Evolutionary conservation across 2,888 invertebrate species (phyloP).

Genomic region (Nudaria mundana): DNA sequence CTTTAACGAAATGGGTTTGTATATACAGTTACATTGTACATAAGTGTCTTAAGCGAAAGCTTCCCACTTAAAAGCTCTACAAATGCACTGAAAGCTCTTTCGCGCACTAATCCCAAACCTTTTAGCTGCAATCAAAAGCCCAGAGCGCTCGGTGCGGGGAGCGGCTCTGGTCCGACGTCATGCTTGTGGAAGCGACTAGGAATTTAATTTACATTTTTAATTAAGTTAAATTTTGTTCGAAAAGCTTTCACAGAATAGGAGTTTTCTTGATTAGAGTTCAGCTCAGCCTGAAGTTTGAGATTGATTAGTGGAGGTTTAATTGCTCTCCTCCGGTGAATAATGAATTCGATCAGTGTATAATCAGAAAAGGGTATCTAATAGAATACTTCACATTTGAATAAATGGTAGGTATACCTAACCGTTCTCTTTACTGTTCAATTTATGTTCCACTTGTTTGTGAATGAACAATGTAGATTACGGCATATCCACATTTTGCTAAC

Average conservation of each 20-base stretch:
- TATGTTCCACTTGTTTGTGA: neutral
- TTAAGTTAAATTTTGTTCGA: slow-evolving; percentile 81
- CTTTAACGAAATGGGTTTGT: slow-evolving; percentile 53
- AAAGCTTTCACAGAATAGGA: slow-evolving; percentile 81
- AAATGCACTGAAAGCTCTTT: slow-evolving; percentile 82
- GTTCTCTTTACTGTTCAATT: neutral
- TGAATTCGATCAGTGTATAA: slow-evolving; percentile 75
- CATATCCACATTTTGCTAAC: slow-evolving; percentile 47
- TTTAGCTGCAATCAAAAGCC: slow-evolving; percentile 82
- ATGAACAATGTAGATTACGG: slow-evolving; percentile 13
- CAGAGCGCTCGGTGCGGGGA: slow-evolving; percentile 61
- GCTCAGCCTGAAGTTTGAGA: slow-evolving; percentile 78
- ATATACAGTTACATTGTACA: slow-evolving; percentile 80
- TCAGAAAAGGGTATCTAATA: slow-evolving; percentile 59
- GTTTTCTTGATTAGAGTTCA: slow-evolving; percentile 82
- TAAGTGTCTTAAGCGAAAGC: slow-evolving; percentile 81
- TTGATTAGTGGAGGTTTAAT: slow-evolving; percentile 81
- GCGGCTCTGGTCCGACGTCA: slow-evolving; percentile 55
- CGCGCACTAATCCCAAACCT: slow-evolving; percentile 82
- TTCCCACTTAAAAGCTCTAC: slow-evolving; percentile 82
- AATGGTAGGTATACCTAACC: slow-evolving; percentile 21
- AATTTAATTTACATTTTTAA: slow-evolving; percentile 82
- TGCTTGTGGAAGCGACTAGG: slow-evolving; percentile 80
- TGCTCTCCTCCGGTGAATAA: slow-evolving; percentile 78
- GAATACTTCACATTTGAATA: slow-evolving; percentile 57